These are phyloP conservation scores for Dryomyza anilis DNA, from an alignment of 2,888 invertebrate species.

Conservation along the genomic window DNA sequence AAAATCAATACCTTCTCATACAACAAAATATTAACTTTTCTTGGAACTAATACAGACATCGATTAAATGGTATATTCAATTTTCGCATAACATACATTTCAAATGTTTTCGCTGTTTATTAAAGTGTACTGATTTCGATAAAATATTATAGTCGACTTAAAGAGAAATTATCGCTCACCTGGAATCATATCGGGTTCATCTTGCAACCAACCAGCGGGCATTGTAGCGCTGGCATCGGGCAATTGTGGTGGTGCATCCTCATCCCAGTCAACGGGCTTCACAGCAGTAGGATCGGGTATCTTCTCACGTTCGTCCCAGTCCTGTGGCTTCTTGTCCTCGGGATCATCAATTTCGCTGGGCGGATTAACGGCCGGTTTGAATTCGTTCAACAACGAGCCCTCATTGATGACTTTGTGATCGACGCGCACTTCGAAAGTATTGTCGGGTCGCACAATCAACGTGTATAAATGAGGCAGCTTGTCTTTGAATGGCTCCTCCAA, in stretches of 20 bases:
- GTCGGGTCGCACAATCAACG: conserved; percentile 77
- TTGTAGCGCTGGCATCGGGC: conserved; percentile 79
- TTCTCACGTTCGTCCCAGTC: conserved; percentile 97
- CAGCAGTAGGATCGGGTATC: conserved; percentile 86
- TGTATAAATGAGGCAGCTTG: conserved; percentile 88
- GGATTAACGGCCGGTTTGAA: conserved; percentile 95
- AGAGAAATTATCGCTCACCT: conserved; percentile 32
- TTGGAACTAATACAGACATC: no score
- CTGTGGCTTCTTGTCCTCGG: conserved; percentile 79
- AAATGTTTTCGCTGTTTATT: no score
- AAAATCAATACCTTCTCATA: no score
- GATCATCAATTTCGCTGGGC: conserved; percentile 91
- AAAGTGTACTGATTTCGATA: neutral
- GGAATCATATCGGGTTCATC: conserved; percentile 85
- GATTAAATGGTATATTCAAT: no score
- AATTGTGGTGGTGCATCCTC: conserved; percentile 92
- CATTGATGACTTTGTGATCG: conserved; percentile 82
- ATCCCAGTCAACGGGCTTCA: conserved; percentile 96
- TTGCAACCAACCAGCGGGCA: conserved; percentile 92
- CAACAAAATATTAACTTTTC: no score
- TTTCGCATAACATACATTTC: no score
- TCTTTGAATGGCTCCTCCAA: conserved; percentile 89
- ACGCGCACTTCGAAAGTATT: conserved; percentile 80
- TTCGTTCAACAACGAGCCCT: conserved; percentile 86
- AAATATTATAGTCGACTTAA: no score